Evolutionary conservation across 2,888 invertebrate species (phyloP), one percentile per base, ranked within the genome.

Genomic region (Chrysolina haemoptera): DNA sequence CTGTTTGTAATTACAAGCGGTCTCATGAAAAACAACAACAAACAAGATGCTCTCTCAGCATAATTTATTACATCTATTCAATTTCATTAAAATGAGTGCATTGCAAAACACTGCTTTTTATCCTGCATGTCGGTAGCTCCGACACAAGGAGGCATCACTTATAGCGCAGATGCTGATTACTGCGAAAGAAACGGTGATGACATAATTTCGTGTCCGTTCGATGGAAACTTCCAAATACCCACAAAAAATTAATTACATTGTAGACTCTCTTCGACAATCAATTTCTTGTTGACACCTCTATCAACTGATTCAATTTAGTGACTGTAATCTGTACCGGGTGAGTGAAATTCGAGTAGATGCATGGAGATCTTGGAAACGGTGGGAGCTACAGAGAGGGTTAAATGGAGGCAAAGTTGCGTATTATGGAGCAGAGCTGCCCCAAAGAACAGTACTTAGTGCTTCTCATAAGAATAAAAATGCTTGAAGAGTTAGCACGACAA

Each of bases 11-110:
- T 65, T 46, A 65, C 22, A 65, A 46, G 65, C 18, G 43, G 40
- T 18, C 14, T 40, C 20, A 14, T 20, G 35, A 27, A 50, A 66
- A 66, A 35, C n/a, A 22, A 66, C 27, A 66, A 50, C 66, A 50
- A 40, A 22, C 50, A 50, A 66, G 27, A 16, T 50, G 50, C 66
- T 35, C 16, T 50, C 35, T 27, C 35, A 11, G 66, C 50, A 18
- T 66, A 35, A 66, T 66, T 50, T 66, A 66, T 66, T 48, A 66
- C 35, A 40, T 35, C 50, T 35, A 66, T 66, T 48, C 48, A 18
- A 27, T 66, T 46, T 20, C 66, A 66, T 66, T 66, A 50, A 50
- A 66, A 66, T 50, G 27, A 22, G 20, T 20, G 53, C 53, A 53
- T 53, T 53, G 66, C 59, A 59, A 35, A 59, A 59, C n/a, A 59